A percentile compares a stretch with the other conserved stretches of the same genome.
phyloP scores from a whole-genome alignment of 2,113 vertebrate genomes.

The Meleagris gallopavo region DNA sequence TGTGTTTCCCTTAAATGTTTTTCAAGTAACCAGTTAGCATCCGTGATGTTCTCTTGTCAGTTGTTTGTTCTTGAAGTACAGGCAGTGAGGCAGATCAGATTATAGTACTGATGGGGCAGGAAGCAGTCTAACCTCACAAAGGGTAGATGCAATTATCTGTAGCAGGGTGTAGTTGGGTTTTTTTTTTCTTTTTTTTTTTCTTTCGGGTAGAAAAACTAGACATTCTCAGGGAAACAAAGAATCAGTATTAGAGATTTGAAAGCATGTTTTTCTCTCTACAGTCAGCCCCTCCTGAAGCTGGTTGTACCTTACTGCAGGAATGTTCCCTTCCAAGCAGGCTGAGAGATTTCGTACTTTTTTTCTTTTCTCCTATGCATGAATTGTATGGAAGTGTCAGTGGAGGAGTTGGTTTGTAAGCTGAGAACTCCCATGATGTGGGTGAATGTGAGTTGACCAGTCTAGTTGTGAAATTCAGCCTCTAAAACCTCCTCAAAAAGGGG shows the following conservation, averaged over 20 bases:
- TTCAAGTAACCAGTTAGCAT: background rate
- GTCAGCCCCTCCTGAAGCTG: background rate
- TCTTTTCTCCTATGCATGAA: background rate
- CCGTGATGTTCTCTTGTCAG: background rate
- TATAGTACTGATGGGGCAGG: background rate
- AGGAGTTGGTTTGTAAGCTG: background rate
- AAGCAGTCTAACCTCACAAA: fast-evolving
- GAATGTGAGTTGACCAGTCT: background rate
- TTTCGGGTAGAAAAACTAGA: background rate
- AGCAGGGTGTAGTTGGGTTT: background rate
- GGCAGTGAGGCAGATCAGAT: background rate
- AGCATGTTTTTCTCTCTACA: background rate
- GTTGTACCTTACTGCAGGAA: background rate
- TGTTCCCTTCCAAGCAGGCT: background rate
- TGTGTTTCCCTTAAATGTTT: background rate
- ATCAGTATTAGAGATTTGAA: background rate
- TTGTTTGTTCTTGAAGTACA: background rate
- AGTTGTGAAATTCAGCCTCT: background rate
- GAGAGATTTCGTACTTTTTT: background rate
- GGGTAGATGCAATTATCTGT: background rate
- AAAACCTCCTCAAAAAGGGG: background rate
- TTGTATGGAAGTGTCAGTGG: background rate
- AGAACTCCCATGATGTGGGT: fast-evolving
- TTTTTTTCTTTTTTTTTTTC: background rate
- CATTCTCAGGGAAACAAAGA: background rate